Conservation (phyloP, 2,888 invertebrate genomes). For the Zele albiditarsus region DNA sequence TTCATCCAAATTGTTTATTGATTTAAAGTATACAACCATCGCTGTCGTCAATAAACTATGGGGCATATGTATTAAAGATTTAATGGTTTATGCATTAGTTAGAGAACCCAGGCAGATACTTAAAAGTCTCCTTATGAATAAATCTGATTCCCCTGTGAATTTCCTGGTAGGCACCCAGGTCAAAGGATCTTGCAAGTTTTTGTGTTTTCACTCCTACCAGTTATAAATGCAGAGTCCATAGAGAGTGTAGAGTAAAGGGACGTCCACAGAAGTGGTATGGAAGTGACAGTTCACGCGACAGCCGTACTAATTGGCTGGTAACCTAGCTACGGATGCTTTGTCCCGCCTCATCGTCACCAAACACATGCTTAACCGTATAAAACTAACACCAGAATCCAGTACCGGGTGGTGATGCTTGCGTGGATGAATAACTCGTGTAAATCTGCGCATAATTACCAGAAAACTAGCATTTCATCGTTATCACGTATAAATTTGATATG, state of each 20-base stretch:
- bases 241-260: background rate
- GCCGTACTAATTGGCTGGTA: constrained; percentile 43
- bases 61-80: background rate
- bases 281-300: constrained; percentile 40
- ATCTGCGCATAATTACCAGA: too few species aligned
- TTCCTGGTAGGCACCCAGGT: constrained; percentile 5
- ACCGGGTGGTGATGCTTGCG: too few species aligned
- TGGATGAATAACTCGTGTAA: too few species aligned
- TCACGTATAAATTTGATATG: too few species aligned
- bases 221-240: constrained; percentile 31
- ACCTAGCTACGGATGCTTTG: constrained; percentile 3
- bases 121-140: constrained; percentile 26
- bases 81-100: constrained; percentile 8
- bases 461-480: too few species aligned
- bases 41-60: background rate
- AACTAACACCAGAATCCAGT: background rate
- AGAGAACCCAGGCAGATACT: background rate
- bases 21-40: background rate
- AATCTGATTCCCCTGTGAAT: constrained; percentile 33
- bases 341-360: too few species aligned
- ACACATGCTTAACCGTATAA: background rate
- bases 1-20: background rate
- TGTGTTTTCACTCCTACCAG: constrained; percentile 5
- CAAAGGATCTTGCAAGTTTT: constrained; percentile 32
- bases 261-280: background rate